Conservation (phyloP, 2,888 invertebrate species). For the Eumerus sabulonum region DNA sequence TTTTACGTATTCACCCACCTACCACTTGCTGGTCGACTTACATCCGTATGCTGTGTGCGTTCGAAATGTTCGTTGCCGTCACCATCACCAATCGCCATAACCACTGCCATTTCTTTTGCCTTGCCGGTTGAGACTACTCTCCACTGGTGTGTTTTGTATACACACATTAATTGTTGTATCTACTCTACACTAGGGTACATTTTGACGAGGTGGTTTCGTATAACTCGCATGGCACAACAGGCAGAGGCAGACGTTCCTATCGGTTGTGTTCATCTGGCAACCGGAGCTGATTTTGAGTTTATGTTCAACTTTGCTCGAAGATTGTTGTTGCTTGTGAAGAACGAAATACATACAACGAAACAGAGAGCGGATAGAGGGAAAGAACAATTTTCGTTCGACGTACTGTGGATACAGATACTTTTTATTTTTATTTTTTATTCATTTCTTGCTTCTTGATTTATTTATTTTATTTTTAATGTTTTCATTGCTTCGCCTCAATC, state of each 20-base stretch:
- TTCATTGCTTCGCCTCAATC: constrained; percentile 18
- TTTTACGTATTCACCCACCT: constrained; percentile 10
- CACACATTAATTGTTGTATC: constrained; percentile 48
- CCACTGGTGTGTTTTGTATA: constrained; percentile 48
- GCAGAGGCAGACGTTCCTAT: constrained; percentile 63
- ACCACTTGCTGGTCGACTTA: neutral
- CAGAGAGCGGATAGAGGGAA: constrained; percentile 26
- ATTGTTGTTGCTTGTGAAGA: constrained; percentile 60
- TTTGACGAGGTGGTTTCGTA: constrained; percentile 58
- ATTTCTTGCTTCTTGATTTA: no score
- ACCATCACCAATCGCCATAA: no score
- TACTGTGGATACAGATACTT: constrained; percentile 25
- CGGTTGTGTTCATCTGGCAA: constrained; percentile 66
- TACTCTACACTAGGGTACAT: constrained; percentile 66
- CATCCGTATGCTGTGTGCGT: constrained; percentile 21
- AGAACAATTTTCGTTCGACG: constrained; percentile 14
- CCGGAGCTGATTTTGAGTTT: constrained; percentile 68
- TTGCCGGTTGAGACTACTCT: constrained; percentile 42
- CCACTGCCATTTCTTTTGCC: no score
- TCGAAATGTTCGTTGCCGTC: constrained; percentile 13
- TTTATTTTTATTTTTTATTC: neutral
- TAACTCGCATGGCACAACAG: constrained; percentile 54
- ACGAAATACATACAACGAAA: constrained; percentile 47
- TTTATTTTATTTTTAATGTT: no score
- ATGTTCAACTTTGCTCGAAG: constrained; percentile 65